Evolutionary conservation across 2,888 invertebrate species (phyloP).

Genomic region (Brachycybe producta): DNA sequence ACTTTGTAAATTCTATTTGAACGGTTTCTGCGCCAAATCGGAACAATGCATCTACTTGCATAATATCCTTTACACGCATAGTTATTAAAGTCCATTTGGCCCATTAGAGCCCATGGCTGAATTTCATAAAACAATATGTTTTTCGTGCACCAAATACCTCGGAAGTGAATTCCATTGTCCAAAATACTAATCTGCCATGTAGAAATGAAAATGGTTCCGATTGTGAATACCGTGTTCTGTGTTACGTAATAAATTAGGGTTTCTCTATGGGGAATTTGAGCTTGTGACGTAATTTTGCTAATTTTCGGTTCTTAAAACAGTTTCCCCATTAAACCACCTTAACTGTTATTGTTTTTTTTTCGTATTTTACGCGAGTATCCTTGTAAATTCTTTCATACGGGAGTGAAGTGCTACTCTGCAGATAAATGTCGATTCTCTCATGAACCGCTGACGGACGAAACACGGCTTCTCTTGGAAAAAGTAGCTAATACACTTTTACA

Average conservation of each 20-base stretch:
- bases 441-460: constrained; percentile 67
- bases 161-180: too few relatives aligned
- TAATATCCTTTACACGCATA: constrained; percentile 39
- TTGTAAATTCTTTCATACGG: constrained; percentile 92
- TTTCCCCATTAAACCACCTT: too few relatives aligned
- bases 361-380: constrained; percentile 72
- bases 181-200: too few relatives aligned
- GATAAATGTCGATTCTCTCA: constrained; percentile 93
- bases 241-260: too few relatives aligned
- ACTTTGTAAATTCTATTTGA: constrained; percentile 89
- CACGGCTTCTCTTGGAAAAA: constrained; percentile 45
- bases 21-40: constrained; percentile 88
- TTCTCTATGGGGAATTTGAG: too few relatives aligned
- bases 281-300: too few relatives aligned
- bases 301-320: not conserved
- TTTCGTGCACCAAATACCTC: too few relatives aligned
- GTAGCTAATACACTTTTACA: constrained; percentile 27
- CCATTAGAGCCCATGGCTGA: too few relatives aligned
- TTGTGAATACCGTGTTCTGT: too few relatives aligned
- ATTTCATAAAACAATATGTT: too few relatives aligned
- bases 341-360: too few relatives aligned
- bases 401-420: constrained; percentile 57
- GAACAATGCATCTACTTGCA: constrained; percentile 95
- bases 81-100: too few relatives aligned
- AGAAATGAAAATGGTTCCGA: not conserved